A percentile compares a stretch with the other conserved stretches of the same genome.
These are phyloP conservation scores for Musca vetustissima DNA, from an alignment of 1,140 invertebrate species.

Conservation along the genomic window DNA sequence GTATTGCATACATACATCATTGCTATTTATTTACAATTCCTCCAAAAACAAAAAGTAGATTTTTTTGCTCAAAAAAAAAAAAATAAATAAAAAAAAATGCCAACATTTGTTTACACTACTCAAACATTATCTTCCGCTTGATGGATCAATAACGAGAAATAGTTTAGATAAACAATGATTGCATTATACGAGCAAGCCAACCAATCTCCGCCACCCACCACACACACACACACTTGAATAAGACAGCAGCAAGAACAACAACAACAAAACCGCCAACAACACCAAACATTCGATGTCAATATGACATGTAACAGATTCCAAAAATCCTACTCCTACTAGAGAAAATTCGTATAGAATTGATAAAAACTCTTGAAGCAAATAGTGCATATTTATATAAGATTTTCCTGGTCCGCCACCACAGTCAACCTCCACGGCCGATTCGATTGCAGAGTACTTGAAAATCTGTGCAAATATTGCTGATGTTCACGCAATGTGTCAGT, in stretches of 20 bases:
- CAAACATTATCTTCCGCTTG: constrained; percentile 5
- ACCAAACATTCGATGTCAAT: not conserved
- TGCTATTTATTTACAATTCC: too few relatives aligned
- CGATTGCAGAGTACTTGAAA: not conserved
- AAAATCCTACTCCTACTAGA: not conserved
- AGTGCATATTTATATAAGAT: too few relatives aligned
- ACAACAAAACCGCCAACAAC: too few relatives aligned
- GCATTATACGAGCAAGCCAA: too few relatives aligned
- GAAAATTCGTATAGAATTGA: not conserved
- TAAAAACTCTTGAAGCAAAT: not conserved
- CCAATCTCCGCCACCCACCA: too few relatives aligned
- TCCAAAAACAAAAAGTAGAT: too few relatives aligned
- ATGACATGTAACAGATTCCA: constrained; percentile 5
- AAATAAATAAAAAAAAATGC: too few relatives aligned
- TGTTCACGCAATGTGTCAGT: too few relatives aligned
- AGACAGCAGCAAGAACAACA: too few relatives aligned
- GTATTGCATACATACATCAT: too few relatives aligned
- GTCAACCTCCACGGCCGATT: not conserved
- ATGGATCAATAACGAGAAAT: not conserved
- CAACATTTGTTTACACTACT: constrained; percentile 1
- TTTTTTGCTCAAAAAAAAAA: too few relatives aligned
- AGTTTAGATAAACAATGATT: not conserved
- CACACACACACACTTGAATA: not conserved
- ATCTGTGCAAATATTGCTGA: not conserved
- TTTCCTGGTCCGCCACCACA: not conserved